These are phyloP conservation scores for Columbina picui DNA, from an alignment of 2,113 vertebrate species.

Conservation along the genomic window DNA sequence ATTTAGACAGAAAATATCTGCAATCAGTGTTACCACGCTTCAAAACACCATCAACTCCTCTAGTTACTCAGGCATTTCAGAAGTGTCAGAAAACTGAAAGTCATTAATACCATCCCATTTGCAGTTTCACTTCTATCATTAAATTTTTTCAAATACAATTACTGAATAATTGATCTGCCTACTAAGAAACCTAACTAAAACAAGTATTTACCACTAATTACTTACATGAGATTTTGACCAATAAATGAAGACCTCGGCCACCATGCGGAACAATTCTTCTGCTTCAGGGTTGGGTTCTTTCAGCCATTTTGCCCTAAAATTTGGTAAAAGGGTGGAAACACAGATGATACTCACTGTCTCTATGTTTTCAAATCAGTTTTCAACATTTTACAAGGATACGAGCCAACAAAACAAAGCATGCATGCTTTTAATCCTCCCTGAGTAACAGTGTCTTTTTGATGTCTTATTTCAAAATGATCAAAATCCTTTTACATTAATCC, in stretches of 20 bases:
- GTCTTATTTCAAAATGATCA: neutral
- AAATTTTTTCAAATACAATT: neutral
- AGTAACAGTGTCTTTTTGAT: neutral
- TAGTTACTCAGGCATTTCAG: neutral
- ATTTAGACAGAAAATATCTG: neutral
- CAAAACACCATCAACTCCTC: neutral
- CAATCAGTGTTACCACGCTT: neutral
- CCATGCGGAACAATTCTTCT: slow-evolving; percentile 94
- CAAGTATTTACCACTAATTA: neutral
- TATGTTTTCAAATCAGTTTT: neutral
- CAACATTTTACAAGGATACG: neutral
- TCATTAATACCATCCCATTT: neutral
- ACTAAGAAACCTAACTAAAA: neutral
- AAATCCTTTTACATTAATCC: neutral
- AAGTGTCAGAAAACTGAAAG: neutral
- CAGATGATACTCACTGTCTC: neutral
- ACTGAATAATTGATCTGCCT: neutral
- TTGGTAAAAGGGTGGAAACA: neutral
- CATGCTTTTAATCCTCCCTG: neutral
- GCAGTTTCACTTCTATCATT: neutral
- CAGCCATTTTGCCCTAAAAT: slow-evolving; percentile 90
- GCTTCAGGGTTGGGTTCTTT: slow-evolving; percentile 91
- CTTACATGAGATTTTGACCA: slow-evolving; percentile 97
- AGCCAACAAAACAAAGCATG: neutral
- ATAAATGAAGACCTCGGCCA: slow-evolving; percentile 96